Conservation (phyloP, 2,888 invertebrate genomes). For the Hyles lineata region DNA sequence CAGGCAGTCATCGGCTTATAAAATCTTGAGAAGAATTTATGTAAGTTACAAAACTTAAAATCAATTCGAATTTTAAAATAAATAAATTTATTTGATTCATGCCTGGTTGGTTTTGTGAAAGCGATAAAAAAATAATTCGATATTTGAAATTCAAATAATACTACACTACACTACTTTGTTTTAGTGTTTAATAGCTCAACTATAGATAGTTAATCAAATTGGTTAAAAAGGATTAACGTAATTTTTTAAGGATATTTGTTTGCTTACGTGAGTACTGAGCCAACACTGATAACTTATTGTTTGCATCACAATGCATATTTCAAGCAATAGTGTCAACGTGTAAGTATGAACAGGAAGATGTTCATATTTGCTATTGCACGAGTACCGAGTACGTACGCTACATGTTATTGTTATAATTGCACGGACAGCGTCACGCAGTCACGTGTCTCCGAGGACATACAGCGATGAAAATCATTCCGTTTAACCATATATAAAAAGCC, state of each 20-base stretch:
- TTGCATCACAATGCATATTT: neutral
- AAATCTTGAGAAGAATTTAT: too few relatives aligned
- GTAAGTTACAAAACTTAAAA: neutral
- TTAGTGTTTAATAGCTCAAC: too few relatives aligned
- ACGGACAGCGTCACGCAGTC: constrained; percentile 51
- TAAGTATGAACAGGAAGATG: constrained; percentile 23
- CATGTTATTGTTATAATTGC: constrained; percentile 58
- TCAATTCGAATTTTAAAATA: neutral
- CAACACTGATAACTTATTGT: neutral
- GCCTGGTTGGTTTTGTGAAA: neutral
- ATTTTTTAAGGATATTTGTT: too few relatives aligned
- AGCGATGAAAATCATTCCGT: constrained; percentile 17
- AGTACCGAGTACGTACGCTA: constrained; percentile 19
- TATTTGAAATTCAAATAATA: too few relatives aligned
- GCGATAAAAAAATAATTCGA: neutral
- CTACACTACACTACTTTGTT: too few relatives aligned
- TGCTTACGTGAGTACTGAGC: neutral
- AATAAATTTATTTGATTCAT: neutral
- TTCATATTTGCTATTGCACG: constrained; percentile 27
- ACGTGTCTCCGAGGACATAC: constrained; percentile 60
- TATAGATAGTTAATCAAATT: too few relatives aligned
- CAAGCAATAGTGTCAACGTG: constrained; percentile 16
- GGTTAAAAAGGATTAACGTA: too few relatives aligned
- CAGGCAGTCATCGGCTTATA: too few relatives aligned
- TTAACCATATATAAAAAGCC: neutral